phyloP scores from a whole-genome alignment of 2,888 invertebrate genomes.

The Meiosimyza decipiens region DNA sequence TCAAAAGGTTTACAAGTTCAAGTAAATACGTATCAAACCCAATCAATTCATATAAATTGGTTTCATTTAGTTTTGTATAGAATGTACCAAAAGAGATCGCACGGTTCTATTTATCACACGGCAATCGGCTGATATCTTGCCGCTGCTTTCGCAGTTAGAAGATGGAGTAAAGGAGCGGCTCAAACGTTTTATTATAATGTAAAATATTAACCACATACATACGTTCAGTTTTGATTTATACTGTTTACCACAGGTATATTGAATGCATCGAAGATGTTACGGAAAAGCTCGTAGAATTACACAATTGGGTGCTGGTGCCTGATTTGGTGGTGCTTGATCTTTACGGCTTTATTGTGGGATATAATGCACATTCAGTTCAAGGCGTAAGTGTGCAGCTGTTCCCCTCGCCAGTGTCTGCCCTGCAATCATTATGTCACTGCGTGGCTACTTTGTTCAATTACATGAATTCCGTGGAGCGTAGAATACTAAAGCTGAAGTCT shows the following conservation, averaged over 20 bases:
- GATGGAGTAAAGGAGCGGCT: conserved; percentile 44
- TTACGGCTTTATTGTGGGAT: conserved; percentile 9
- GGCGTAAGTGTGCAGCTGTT: neutral
- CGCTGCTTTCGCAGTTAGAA: conserved; percentile 25
- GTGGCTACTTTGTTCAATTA: conserved; percentile 40
- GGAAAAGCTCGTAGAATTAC: conserved; percentile 47
- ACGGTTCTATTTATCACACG: conserved; percentile 39
- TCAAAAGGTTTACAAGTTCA: conserved; percentile 35
- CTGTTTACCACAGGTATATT: conserved; percentile 30
- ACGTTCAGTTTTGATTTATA: too few species aligned
- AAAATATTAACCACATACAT: neutral
- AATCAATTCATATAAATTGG: neutral
- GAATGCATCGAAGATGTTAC: conserved; percentile 50
- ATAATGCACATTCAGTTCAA: neutral
- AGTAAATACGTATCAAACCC: neutral
- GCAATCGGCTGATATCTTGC: conserved; percentile 34
- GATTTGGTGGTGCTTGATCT: conserved; percentile 53
- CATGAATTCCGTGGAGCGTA: conserved; percentile 46
- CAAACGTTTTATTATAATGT: conserved; percentile 44
- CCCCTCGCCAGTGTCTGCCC: neutral
- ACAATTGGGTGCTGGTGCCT: conserved; percentile 46
- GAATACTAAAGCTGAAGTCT: conserved; percentile 47
- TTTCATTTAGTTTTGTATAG: conserved; percentile 47
- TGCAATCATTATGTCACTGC: conserved; percentile 39
- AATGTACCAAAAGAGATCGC: conserved; percentile 40